A percentile compares a stretch with the other conserved stretches of the same genome.
phyloP scores from a whole-genome alignment of 1,140 invertebrate genomes.

The Drosophila lacertosa region DNA sequence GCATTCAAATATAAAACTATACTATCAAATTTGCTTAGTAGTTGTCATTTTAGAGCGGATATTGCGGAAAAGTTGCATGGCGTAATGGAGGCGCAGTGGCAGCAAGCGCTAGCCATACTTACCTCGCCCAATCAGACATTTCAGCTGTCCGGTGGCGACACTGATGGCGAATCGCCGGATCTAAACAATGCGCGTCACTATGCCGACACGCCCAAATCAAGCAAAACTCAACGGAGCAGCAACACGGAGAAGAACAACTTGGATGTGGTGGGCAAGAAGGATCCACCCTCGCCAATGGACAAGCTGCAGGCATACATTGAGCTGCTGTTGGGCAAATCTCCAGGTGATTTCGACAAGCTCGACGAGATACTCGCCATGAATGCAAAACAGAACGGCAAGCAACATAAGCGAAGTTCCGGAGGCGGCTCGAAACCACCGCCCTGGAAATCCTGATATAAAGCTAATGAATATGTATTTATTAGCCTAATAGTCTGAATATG shows the following conservation, averaged over 20 bases:
- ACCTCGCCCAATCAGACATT: slow-evolving; percentile 83
- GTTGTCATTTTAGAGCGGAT: slow-evolving; percentile 83
- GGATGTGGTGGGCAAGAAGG: slow-evolving; percentile 57
- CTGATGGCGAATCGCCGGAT: slow-evolving; percentile 59
- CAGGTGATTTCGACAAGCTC: slow-evolving; percentile 78
- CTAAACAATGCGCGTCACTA: slow-evolving; percentile 64
- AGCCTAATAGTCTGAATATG: slow-evolving; percentile 6
- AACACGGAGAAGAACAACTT: slow-evolving; percentile 71
- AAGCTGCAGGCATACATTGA: slow-evolving; percentile 81
- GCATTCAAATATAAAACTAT: too few relatives aligned
- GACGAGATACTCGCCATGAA: slow-evolving; percentile 70
- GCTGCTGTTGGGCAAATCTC: slow-evolving; percentile 77
- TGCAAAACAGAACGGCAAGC: slow-evolving; percentile 36
- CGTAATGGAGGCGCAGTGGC: slow-evolving; percentile 92
- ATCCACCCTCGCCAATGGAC: slow-evolving; percentile 73
- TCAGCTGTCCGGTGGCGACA: slow-evolving; percentile 39
- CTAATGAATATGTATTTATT: slow-evolving; percentile 24
- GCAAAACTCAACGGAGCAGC: slow-evolving; percentile 65
- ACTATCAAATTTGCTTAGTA: too few relatives aligned
- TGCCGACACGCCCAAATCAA: slow-evolving; percentile 72
- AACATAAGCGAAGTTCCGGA: slow-evolving; percentile 44
- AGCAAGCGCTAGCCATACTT: slow-evolving; percentile 90
- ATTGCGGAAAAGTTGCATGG: slow-evolving; percentile 90
- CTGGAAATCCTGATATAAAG: slow-evolving; percentile 69
- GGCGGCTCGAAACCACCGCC: slow-evolving; percentile 62